A percentile compares a stretch with the other conserved stretches of the same genome.
These are phyloP conservation scores for Grammomys surdaster DNA, from an alignment of 2,113 vertebrate genomes.

Conservation along the genomic window DNA sequence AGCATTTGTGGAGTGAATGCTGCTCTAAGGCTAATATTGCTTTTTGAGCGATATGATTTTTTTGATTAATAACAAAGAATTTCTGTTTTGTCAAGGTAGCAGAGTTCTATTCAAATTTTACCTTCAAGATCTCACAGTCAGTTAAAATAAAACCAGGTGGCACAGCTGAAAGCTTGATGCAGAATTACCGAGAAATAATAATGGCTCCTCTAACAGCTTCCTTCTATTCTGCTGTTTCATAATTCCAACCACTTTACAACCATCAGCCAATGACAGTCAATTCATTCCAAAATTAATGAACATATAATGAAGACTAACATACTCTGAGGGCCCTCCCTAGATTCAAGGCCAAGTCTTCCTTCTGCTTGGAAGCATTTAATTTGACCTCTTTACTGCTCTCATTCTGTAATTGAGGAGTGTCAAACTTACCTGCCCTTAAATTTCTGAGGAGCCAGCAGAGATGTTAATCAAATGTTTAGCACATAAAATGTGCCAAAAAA, in stretches of 20 bases:
- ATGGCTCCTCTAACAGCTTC: not conserved
- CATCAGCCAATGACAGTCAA: slow-evolving; percentile 38
- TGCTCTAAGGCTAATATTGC: slow-evolving; percentile 33
- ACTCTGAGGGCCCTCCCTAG: not conserved
- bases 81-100: slow-evolving; percentile 22
- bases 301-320: slow-evolving; percentile 65
- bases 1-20: slow-evolving; percentile 17
- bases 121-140: not conserved
- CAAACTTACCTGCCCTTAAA: slow-evolving; percentile 49
- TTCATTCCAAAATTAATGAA: slow-evolving; percentile 63
- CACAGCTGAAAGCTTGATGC: not conserved
- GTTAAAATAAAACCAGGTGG: not conserved
- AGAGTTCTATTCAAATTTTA: slow-evolving; percentile 20
- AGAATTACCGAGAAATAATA: not conserved
- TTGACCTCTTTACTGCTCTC: slow-evolving; percentile 55
- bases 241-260: slow-evolving; percentile 34
- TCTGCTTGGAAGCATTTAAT: slow-evolving; percentile 47
- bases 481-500: slow-evolving; percentile 58
- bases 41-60: slow-evolving; percentile 37
- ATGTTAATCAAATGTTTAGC: slow-evolving; percentile 55
- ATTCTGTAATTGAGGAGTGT: slow-evolving; percentile 1
- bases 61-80: slow-evolving; percentile 47
- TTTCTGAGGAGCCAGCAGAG: slow-evolving; percentile 50
- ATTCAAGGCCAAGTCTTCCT: slow-evolving; percentile 37
- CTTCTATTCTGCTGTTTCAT: not conserved